Evolutionary conservation across 2,113 vertebrate genomes (phyloP).

Genomic region (Hirundichthys speculiger): DNA sequence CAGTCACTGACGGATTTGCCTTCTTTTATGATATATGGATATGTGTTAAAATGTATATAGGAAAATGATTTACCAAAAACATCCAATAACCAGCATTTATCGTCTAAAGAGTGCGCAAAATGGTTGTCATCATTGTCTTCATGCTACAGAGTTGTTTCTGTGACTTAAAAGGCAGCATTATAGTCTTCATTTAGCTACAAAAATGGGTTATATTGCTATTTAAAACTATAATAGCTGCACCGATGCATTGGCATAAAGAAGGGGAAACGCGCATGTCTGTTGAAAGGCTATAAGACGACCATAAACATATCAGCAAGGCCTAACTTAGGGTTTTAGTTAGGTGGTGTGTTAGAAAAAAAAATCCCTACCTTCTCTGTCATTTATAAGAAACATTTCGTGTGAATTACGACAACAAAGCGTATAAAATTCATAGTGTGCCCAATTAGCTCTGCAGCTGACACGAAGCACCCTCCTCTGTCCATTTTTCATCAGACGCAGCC

Average conservation of each 20-base stretch:
- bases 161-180: constrained; percentile 78
- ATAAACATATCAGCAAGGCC: constrained; percentile 59
- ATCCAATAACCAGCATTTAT: constrained; percentile 69
- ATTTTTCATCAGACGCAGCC: constrained; percentile 64
- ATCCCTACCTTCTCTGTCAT: constrained; percentile 52
- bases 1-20: constrained; percentile 80
- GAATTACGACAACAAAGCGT: constrained; percentile 42
- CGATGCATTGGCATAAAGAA: constrained; percentile 64
- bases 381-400: constrained; percentile 44
- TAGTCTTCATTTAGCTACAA: constrained; percentile 78
- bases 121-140: constrained; percentile 77
- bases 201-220: constrained; percentile 81
- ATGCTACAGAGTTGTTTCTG: constrained; percentile 80
- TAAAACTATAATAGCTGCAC: constrained; percentile 78
- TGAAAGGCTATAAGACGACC: constrained; percentile 67
- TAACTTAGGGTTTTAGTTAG: constrained; percentile 61
- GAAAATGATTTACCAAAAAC: constrained; percentile 70
- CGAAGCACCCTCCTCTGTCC: constrained; percentile 61
- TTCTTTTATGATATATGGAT: constrained; percentile 77
- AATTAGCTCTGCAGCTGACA: constrained; percentile 60
- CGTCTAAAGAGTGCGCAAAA: constrained; percentile 64
- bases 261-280: constrained; percentile 50
- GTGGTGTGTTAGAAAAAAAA: constrained; percentile 62
- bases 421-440: constrained; percentile 65
- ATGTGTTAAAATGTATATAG: constrained; percentile 79